phyloP scores from a whole-genome alignment of 2,888 invertebrate genomes.

The Theretra japonica region DNA sequence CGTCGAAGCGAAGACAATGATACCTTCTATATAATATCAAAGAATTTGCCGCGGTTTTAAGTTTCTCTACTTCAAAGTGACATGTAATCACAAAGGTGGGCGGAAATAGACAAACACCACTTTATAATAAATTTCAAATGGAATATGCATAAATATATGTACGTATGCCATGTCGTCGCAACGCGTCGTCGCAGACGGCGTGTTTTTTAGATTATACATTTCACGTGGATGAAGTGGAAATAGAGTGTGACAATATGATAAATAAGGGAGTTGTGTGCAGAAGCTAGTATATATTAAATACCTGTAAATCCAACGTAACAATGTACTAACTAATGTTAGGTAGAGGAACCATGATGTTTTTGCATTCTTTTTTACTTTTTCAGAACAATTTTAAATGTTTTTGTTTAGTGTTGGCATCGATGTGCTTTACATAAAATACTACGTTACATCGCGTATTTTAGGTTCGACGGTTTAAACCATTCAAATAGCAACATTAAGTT shows the following conservation, averaged over 20 bases:
- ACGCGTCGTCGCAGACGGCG: not conserved
- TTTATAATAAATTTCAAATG: slow-evolving; percentile 43
- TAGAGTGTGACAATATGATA: not conserved
- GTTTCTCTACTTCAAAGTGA: slow-evolving; percentile 46
- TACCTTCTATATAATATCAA: slow-evolving; percentile 77
- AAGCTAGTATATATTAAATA: no score
- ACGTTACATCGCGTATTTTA: no score
- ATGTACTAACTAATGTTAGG: no score
- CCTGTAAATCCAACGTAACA: no score
- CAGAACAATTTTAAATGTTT: no score
- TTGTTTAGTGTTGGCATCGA: no score
- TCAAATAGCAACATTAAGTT: no score
- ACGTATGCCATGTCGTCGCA: not conserved
- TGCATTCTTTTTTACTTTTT: no score
- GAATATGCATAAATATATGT: not conserved
- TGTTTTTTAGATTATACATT: not conserved
- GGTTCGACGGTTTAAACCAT: no score
- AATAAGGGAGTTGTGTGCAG: not conserved
- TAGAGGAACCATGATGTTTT: no score
- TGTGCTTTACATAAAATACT: no score
- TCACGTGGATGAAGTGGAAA: not conserved
- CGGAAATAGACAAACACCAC: slow-evolving; percentile 49
- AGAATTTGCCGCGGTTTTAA: slow-evolving; percentile 64
- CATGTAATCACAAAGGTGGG: slow-evolving; percentile 32
- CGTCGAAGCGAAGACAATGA: slow-evolving; percentile 73